Base-by-base conservation (phyloP, 2,888 invertebrate species). In the Cheilosia grossa region DNA sequence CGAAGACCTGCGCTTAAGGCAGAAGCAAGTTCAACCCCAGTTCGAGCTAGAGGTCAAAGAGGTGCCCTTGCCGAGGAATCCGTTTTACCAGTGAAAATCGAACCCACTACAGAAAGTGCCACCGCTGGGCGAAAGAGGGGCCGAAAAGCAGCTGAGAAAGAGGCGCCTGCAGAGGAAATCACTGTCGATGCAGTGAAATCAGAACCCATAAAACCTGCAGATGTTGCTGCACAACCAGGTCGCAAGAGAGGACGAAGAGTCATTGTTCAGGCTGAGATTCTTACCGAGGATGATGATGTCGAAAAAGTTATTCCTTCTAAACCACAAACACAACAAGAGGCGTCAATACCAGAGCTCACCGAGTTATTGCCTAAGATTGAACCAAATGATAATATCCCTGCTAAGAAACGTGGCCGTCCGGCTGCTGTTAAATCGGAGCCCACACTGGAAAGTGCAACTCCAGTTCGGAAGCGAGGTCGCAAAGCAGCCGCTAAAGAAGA, bases 11-110 rank as follows among this genome's bases (percentile, higher is more conserved):
- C 24, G 4, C 21, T 51, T 27, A 51, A 21, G n/a, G 13, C 51
- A 5, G 51, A 51, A 24, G 40, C 47, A 0, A 21, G 17, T 6
- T 56, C 49, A 49, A 30, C 77, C 0, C 54, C 69, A 40, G 44
- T 10, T 42, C 59, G 59, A 13, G 59, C 37, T 13, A 49, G 67
- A 24, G 54, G 53, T 7, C 66, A 58, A n/a, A 67, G 10, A 59
- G 33, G 15, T 4, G 42, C 27, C 5, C 19, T n/a, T 5, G 53
- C 27, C 13, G 19, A 37, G 19, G 17, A 58, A 21, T 2, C 13
- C 15, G 33, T 30, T 17, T 4, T 9, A 4, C 1, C 17, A 3
- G 10, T 10, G 6, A 7, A 30, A 54, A 6, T 2, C 17, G 54
- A 30, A 17, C 30, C 54, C 17, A 6, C 33, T 30, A 4, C 30